Evolutionary conservation across 2,113 vertebrate species (phyloP).

Genomic region (Carlito syrichta): DNA sequence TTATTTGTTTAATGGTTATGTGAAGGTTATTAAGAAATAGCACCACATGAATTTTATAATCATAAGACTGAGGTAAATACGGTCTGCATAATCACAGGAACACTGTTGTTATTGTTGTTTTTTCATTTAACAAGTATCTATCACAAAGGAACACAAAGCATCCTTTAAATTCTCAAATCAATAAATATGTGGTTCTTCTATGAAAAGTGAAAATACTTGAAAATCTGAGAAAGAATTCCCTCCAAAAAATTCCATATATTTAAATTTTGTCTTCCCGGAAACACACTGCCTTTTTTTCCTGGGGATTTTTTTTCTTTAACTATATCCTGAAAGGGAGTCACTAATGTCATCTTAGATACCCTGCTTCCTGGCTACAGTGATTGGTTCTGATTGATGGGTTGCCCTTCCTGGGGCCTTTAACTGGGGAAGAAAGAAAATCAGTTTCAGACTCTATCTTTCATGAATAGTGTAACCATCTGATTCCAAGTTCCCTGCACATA

Average conservation of each 20-base stretch:
- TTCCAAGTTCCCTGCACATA: neutral
- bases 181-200: neutral
- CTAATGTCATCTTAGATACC: neutral
- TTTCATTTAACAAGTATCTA: conserved; percentile 16
- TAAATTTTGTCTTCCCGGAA: neutral
- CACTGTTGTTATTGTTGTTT: neutral
- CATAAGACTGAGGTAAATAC: neutral
- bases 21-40: conserved; percentile 26
- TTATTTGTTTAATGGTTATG: neutral
- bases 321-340: neutral
- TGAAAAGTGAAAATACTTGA: neutral
- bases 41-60: neutral
- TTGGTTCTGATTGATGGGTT: neutral
- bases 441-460: neutral
- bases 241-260: neutral
- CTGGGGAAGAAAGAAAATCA: neutral
- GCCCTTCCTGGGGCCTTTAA: neutral
- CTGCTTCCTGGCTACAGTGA: neutral
- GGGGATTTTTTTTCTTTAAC: neutral
- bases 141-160: neutral
- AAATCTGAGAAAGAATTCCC: neutral
- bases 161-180: neutral
- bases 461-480: neutral
- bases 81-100: conserved; percentile 25
- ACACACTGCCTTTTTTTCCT: no score